Conservation (phyloP, 2,113 vertebrate genomes). For the Rhinolophus ferrumequinum region DNA sequence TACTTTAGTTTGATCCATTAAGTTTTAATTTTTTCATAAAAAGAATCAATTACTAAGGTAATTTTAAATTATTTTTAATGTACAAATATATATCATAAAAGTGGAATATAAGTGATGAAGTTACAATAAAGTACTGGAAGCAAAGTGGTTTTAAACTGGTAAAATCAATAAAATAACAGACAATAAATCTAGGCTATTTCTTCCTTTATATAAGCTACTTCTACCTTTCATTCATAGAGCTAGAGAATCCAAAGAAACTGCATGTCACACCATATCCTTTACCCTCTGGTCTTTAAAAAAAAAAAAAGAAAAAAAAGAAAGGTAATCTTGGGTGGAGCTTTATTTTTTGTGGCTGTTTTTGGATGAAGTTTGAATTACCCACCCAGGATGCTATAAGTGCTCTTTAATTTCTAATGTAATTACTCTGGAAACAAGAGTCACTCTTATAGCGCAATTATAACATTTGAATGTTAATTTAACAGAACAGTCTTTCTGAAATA, state of each 20-base stretch:
- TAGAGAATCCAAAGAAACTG: not conserved
- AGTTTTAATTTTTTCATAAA: conserved; percentile 6
- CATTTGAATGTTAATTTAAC: conserved; percentile 6
- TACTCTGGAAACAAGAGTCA: not conserved
- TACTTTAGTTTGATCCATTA: not conserved
- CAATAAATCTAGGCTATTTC: not conserved
- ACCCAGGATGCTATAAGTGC: not conserved
- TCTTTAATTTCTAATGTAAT: conserved; percentile 38
- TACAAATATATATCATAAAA: not conserved
- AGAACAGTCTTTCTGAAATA: not conserved
- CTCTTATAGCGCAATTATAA: not conserved
- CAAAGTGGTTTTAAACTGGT: conserved; percentile 17
- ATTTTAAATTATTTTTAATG: conserved; percentile 19
- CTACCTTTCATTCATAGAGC: not conserved
- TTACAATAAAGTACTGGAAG: not conserved
- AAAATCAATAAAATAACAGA: conserved; percentile 14
- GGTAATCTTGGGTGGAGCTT: not conserved
- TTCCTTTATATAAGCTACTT: not conserved
- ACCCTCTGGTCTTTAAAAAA: not conserved
- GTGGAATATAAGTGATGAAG: not conserved
- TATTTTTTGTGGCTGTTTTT: not conserved
- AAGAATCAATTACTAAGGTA: not conserved
- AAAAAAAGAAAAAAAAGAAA: conserved; percentile 14
- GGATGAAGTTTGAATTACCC: conserved; percentile 1
- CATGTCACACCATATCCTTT: not conserved